phyloP scores from a whole-genome alignment of 1,140 invertebrate species.

The Pristionchus pacificus region DNA sequence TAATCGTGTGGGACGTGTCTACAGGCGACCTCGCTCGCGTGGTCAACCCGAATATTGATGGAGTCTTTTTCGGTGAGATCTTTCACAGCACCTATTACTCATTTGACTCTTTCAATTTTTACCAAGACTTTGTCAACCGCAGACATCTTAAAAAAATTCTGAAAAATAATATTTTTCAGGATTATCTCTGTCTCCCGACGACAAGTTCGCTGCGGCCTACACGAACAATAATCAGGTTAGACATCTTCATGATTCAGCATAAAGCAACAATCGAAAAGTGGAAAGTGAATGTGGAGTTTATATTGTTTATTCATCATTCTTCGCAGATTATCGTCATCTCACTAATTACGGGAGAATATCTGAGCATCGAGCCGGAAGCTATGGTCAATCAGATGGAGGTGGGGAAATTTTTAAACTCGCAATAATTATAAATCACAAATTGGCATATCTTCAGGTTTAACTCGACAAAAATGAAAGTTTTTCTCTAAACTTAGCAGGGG shows the following conservation, averaged over 20 bases:
- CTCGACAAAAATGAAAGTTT: too few species aligned
- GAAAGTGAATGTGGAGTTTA: conserved; percentile 63
- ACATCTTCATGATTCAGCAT: conserved; percentile 85
- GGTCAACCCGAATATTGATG: conserved; percentile 77
- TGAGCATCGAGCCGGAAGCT: conserved; percentile 37
- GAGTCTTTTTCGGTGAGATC: conserved; percentile 89
- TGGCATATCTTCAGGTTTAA: too few species aligned
- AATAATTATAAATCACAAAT: too few species aligned
- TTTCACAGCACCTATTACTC: too few species aligned
- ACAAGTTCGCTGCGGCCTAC: conserved; percentile 88
- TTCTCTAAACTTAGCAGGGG: too few species aligned
- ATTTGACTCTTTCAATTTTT: too few species aligned
- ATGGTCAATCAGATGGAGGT: conserved; percentile 45
- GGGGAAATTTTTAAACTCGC: too few species aligned
- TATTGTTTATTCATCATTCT: conserved; percentile 70
- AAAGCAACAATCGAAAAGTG: conserved; percentile 57
- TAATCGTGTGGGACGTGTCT: conserved; percentile 85
- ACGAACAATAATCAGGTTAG: conserved; percentile 87
- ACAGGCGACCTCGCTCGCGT: conserved; percentile 85
- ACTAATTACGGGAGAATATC: conserved; percentile 68
- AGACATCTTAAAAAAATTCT: too few species aligned
- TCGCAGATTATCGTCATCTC: conserved; percentile 68
- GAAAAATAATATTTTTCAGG: too few species aligned
- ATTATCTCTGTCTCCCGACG: conserved; percentile 87
- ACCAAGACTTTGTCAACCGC: too few species aligned